phyloP scores from a whole-genome alignment of 2,888 invertebrate genomes.

The Halocaridina rubra region DNA sequence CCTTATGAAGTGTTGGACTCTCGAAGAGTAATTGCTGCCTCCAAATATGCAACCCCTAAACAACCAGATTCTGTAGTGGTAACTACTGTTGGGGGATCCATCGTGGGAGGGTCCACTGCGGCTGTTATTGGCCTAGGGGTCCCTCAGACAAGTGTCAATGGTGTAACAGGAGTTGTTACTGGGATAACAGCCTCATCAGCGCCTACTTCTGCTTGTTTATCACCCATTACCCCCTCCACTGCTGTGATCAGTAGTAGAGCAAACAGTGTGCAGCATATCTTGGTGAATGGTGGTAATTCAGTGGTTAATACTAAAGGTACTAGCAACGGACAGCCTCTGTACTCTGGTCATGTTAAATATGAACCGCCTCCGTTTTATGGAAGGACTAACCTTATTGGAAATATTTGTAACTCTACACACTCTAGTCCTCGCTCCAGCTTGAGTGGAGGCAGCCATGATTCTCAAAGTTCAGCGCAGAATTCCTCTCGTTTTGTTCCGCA shows the following conservation, averaged over 20 bases:
- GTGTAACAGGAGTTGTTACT: slow-evolving; percentile 11
- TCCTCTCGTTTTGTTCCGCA: slow-evolving; percentile 49
- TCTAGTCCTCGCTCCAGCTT: slow-evolving; percentile 62
- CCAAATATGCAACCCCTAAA: slow-evolving; percentile 83
- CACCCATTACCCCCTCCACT: slow-evolving; percentile 34
- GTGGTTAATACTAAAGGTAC: slow-evolving; percentile 11
- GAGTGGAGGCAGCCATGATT: slow-evolving; percentile 62
- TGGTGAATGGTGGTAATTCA: slow-evolving; percentile 22
- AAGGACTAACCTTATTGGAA: slow-evolving; percentile 7
- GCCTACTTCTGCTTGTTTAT: slow-evolving; percentile 24
- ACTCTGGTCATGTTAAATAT: slow-evolving; percentile 62
- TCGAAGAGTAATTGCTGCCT: slow-evolving; percentile 75
- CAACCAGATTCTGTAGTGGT: slow-evolving; percentile 72
- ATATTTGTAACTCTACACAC: slow-evolving; percentile 51
- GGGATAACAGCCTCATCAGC: background rate
- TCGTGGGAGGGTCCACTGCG: background rate
- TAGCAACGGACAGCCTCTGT: slow-evolving; percentile 54
- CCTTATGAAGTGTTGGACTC: slow-evolving; percentile 53
- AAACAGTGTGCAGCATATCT: background rate
- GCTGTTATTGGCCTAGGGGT: background rate
- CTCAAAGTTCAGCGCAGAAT: slow-evolving; percentile 51
- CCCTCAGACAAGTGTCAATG: slow-evolving; percentile 12
- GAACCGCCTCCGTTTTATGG: slow-evolving; percentile 61
- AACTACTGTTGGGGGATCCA: background rate
- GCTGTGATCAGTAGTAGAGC: slow-evolving; percentile 17